Evolutionary conservation across 2,797 vertebrate genomes (phyloP).

Genomic region (Neostethus bicornis): DNA sequence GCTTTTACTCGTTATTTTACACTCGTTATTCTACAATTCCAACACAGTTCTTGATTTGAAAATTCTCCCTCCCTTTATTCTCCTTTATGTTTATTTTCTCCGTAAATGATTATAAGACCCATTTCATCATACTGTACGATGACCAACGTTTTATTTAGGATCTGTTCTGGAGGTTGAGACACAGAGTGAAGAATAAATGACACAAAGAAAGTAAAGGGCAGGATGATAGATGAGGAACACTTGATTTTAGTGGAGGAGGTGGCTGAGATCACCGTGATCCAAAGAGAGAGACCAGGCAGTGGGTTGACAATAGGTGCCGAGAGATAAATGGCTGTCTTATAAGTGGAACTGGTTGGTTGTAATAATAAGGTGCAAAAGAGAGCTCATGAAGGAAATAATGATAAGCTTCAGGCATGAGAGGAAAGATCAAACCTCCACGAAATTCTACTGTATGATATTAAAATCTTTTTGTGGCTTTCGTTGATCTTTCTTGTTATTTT

Average conservation of each 20-base stretch:
- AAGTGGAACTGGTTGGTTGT: conserved; percentile 40
- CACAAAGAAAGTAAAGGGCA: conserved; percentile 25
- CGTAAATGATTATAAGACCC: conserved; percentile 30
- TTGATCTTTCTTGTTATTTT: conserved; percentile 44
- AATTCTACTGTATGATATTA: conserved; percentile 57
- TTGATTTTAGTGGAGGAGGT: conserved; percentile 54
- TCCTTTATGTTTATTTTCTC: conserved; percentile 22
- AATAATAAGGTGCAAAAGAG: conserved; percentile 53
- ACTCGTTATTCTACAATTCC: too few species aligned
- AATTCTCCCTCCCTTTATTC: conserved; percentile 29
- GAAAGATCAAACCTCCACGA: conserved; percentile 50
- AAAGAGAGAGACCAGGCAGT: conserved; percentile 50
- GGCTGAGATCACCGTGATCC: conserved; percentile 47
- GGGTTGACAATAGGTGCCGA: conserved; percentile 53
- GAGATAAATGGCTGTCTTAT: conserved; percentile 54
- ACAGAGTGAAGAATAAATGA: conserved; percentile 27
- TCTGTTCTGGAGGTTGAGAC: conserved; percentile 6
- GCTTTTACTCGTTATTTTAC: too few species aligned
- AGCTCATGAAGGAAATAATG: conserved; percentile 47
- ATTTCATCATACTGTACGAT: conserved; percentile 32
- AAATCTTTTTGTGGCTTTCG: conserved; percentile 55
- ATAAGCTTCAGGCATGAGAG: conserved; percentile 36
- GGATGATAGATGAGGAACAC: conserved; percentile 49
- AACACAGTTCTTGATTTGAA: conserved; percentile 21
- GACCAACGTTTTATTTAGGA: conserved; percentile 20